Base-by-base conservation (phyloP, 2,888 invertebrate species). In the Mycalesis mineus region DNA sequence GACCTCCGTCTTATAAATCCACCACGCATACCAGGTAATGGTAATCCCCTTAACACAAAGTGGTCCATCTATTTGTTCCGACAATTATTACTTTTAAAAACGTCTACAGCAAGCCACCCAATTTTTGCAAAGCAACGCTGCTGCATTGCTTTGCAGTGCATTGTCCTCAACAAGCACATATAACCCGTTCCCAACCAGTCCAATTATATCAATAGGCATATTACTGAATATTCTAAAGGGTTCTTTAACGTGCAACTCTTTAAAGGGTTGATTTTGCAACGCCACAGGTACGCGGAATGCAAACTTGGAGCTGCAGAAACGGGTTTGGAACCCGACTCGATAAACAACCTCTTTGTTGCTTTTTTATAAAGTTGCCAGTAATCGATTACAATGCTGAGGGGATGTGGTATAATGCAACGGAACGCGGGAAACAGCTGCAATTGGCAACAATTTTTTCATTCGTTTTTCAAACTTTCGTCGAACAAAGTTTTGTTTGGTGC, bases 241-340 rank as follows among this genome's bases (percentile, higher is more conserved):
- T 70, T 77, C 63, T 64, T 63, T 75, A 73, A 67, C 66, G 73
- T 78, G 77, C 69, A 63, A 53, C 62, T 62, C 62, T 57, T 57
- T 66, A 63, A 73, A 71, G 74, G 77, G 74, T 72, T 66, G 42
- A 57, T 76, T 74, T 75, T 79, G 82, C 77, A 75, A 63, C 71
- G 60, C 59, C 71, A 73, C 76, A 84, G 84, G 78, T 80, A 79
- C 64, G 69, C 80, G 81, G 78, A 84, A 84, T 82, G 85, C 87
- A 77, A 82, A 84, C 78, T 67, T 58, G 36, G 75, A 64, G 80
- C 81, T 83, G 81, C 80, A 79, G 69, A 75, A 80, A 77, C 83
- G 54, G 71, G 83, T 83, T 79, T 69, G 45, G 62, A 72, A 71
- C 73, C 67, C 64, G 71, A 61, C 60, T 42, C 63, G 59, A 61